Evolutionary conservation across 2,797 vertebrate species (phyloP).

Genomic region (Danio albolineatus): DNA sequence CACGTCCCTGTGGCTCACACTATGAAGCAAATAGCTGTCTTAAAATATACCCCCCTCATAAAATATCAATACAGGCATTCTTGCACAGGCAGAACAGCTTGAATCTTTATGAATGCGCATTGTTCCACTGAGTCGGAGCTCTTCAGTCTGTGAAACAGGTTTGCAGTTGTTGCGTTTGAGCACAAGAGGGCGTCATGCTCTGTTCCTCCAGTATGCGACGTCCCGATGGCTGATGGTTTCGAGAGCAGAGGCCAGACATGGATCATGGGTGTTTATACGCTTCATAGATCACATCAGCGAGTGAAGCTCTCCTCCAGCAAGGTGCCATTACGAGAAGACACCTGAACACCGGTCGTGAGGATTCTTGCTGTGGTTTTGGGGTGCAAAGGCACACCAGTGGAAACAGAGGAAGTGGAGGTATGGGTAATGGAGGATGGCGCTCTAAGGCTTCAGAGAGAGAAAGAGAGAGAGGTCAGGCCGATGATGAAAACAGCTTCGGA

Average conservation of each 20-base stretch:
- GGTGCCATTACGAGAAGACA: neutral
- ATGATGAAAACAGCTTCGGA: constrained; percentile 38
- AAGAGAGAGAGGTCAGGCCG: constrained; percentile 35
- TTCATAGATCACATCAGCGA: neutral
- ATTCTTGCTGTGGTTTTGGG: constrained; percentile 26
- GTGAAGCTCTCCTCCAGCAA: constrained; percentile 6
- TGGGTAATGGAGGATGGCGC: constrained; percentile 16
- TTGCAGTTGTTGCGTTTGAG: constrained; percentile 57
- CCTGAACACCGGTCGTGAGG: neutral
- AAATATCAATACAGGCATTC: constrained; percentile 63
- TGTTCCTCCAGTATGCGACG: constrained; percentile 12
- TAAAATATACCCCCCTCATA: constrained; percentile 53
- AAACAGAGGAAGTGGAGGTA: constrained; percentile 26
- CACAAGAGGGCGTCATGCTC: constrained; percentile 69
- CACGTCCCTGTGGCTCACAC: neutral
- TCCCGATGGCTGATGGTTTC: neutral
- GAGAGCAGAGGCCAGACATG: constrained; percentile 17
- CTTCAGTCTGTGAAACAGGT: constrained; percentile 51
- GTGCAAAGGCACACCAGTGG: constrained; percentile 32
- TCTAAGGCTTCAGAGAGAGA: constrained; percentile 30
- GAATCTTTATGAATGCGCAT: constrained; percentile 44
- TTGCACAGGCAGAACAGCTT: constrained; percentile 62
- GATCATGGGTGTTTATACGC: neutral
- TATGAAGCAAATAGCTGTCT: constrained; percentile 13
- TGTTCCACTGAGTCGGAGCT: constrained; percentile 16